These are phyloP conservation scores for Sebastes fasciatus DNA, from an alignment of 2,113 vertebrate species.

Conservation along the genomic window DNA sequence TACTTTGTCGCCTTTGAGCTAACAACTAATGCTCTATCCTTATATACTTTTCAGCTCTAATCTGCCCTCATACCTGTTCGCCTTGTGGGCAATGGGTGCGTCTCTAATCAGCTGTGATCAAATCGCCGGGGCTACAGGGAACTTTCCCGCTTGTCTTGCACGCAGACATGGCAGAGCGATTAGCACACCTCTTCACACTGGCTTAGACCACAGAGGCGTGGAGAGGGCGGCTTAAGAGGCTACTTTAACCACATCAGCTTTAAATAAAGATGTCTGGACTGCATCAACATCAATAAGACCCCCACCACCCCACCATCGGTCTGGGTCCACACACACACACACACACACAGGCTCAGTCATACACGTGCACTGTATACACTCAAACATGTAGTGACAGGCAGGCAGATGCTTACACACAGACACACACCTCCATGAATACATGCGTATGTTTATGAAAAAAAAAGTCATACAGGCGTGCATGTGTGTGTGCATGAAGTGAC, in stretches of 20 bases:
- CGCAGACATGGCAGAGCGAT: slow-evolving; percentile 70
- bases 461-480: slow-evolving; percentile 10
- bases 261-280: slow-evolving; percentile 82
- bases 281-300: slow-evolving; percentile 74
- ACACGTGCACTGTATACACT: slow-evolving; percentile 34
- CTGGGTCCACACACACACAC: slow-evolving; percentile 24
- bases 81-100: slow-evolving; percentile 43
- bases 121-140: slow-evolving; percentile 64
- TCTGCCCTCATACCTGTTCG: slow-evolving; percentile 53
- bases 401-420: slow-evolving; percentile 54
- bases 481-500: slow-evolving; percentile 52
- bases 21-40: slow-evolving; percentile 36
- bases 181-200: slow-evolving; percentile 78
- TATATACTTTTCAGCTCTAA: slow-evolving; percentile 40
- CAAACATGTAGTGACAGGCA: slow-evolving; percentile 59
- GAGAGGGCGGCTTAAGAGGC: slow-evolving; percentile 77
- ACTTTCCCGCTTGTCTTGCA: slow-evolving; percentile 16
- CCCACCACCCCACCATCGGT: slow-evolving; percentile 43
- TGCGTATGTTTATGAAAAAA: slow-evolving; percentile 42
- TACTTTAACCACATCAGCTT: slow-evolving; percentile 79
- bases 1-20: slow-evolving; percentile 38
- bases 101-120: slow-evolving; percentile 75
- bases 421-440: slow-evolving; percentile 57
- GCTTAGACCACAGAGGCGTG: slow-evolving; percentile 79
- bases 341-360: slow-evolving; percentile 37